Conservation (phyloP, 1,140 invertebrate species). For the Achatina immaculata region DNA sequence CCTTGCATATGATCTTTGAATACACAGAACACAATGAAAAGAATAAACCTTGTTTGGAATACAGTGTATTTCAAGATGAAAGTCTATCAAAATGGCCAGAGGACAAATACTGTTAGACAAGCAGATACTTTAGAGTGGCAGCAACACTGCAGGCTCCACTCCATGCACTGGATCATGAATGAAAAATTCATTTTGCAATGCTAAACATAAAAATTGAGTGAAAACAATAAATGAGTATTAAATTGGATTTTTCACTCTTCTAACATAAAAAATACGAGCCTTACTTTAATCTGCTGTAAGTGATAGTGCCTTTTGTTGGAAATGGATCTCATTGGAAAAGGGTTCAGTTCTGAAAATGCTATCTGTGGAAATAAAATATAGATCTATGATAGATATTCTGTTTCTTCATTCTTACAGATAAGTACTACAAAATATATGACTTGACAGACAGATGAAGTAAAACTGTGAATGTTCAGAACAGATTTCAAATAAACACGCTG, state of each 20-base stretch:
- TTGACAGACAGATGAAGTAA: background rate
- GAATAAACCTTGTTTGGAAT: too few relatives aligned
- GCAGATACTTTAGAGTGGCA: background rate
- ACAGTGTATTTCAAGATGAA: too few relatives aligned
- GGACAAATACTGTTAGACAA: background rate
- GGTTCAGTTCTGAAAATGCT: slow-evolving; percentile 74
- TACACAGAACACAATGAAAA: too few relatives aligned
- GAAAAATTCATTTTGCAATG: too few relatives aligned
- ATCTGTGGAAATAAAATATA: slow-evolving; percentile 63
- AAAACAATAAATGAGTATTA: too few relatives aligned
- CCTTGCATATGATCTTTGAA: too few relatives aligned
- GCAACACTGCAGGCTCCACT: too few relatives aligned
- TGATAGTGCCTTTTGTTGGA: slow-evolving; percentile 68
- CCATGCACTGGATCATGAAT: too few relatives aligned
- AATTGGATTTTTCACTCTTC: too few relatives aligned
- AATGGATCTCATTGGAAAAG: slow-evolving; percentile 71
- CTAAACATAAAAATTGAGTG: too few relatives aligned
- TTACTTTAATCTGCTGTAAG: slow-evolving; percentile 69
- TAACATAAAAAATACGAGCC: too few relatives aligned
- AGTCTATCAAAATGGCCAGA: too few relatives aligned
- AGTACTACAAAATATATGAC: background rate
- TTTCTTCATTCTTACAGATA: background rate
- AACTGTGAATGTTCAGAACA: background rate
- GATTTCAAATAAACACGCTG: background rate
- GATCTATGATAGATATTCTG: background rate